Percentiles rank a stretch among this genome's conserved stretches.
Evolutionary conservation across 2,888 invertebrate genomes (phyloP).

Genomic region (Cybosia mesomella): DNA sequence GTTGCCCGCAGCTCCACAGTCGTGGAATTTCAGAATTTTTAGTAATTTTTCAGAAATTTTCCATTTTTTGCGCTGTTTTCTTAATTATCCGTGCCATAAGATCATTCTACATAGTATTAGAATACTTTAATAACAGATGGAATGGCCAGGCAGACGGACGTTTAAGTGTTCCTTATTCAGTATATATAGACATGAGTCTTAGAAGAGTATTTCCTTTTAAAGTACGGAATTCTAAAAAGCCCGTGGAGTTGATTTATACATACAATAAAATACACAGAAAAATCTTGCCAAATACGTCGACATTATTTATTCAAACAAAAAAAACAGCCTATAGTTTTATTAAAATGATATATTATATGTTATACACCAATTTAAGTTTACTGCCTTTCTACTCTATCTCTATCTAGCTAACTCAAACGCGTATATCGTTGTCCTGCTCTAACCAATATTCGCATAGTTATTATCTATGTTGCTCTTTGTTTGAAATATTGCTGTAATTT

Average conservation of each 20-base stretch:
- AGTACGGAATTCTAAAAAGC: slow-evolving; percentile 15
- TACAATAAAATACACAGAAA: slow-evolving; percentile 29
- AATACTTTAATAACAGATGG: too few species aligned
- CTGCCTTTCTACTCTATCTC: slow-evolving; percentile 39
- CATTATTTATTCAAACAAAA: slow-evolving; percentile 56
- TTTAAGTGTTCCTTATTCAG: too few species aligned
- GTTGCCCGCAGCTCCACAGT: too few species aligned
- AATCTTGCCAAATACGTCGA: slow-evolving; percentile 51
- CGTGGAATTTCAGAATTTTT: too few species aligned
- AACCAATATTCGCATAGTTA: slow-evolving; percentile 43
- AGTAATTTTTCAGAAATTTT: too few species aligned
- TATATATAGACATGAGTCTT: too few species aligned
- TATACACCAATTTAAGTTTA: slow-evolving; percentile 54
- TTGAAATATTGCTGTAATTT: slow-evolving; percentile 54
- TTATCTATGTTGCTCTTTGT: slow-evolving; percentile 49
- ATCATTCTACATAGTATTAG: too few species aligned
- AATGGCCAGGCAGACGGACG: too few species aligned
- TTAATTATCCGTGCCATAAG: too few species aligned
- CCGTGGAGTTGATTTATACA: slow-evolving; percentile 19
- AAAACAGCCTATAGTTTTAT: slow-evolving; percentile 50
- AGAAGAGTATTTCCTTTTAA: too few species aligned
- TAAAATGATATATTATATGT: slow-evolving; percentile 58
- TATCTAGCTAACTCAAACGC: slow-evolving; percentile 18
- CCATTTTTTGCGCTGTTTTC: too few species aligned
- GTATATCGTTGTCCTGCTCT: slow-evolving; percentile 30